A percentile compares a stretch with the other conserved stretches of the same genome.
These are phyloP conservation scores for Hylia prasina DNA, from an alignment of 2,113 vertebrate species.

Conservation along the genomic window DNA sequence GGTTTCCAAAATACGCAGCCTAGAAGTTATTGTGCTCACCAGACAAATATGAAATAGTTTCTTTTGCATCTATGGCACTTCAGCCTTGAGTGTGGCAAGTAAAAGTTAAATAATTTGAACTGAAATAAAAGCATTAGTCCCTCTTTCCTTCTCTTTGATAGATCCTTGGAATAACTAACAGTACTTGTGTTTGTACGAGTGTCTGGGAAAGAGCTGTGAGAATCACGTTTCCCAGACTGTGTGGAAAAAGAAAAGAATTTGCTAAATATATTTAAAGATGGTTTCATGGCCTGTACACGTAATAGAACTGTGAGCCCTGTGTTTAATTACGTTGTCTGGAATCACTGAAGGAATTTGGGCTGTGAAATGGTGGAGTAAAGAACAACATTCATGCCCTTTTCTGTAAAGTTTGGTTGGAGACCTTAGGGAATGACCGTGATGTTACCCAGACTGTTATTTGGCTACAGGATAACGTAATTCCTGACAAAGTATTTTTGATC, in stretches of 20 bases:
- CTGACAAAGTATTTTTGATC: not conserved
- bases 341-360: not conserved
- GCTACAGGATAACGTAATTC: not conserved
- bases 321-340: slow-evolving; percentile 40
- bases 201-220: slow-evolving; percentile 49
- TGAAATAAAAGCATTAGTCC: slow-evolving; percentile 6
- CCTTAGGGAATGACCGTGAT: not conserved
- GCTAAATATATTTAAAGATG: slow-evolving; percentile 42
- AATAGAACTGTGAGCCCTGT: not conserved
- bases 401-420: not conserved
- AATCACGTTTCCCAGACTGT: slow-evolving; percentile 30
- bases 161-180: slow-evolving; percentile 25
- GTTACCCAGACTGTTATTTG: not conserved
- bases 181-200: slow-evolving; percentile 20
- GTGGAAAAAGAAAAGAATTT: slow-evolving; percentile 38
- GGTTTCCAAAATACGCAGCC: not conserved
- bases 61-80: slow-evolving; percentile 16
- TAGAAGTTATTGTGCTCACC: not conserved
- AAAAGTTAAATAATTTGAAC: slow-evolving; percentile 40
- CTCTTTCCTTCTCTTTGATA: not conserved
- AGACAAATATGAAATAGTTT: slow-evolving; percentile 12
- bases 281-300: not conserved
- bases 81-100: slow-evolving; percentile 3
- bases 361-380: not conserved
- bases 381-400: not conserved